Evolutionary conservation across 2,113 vertebrate genomes (phyloP).

Genomic region (Onychostoma macrolepis): DNA sequence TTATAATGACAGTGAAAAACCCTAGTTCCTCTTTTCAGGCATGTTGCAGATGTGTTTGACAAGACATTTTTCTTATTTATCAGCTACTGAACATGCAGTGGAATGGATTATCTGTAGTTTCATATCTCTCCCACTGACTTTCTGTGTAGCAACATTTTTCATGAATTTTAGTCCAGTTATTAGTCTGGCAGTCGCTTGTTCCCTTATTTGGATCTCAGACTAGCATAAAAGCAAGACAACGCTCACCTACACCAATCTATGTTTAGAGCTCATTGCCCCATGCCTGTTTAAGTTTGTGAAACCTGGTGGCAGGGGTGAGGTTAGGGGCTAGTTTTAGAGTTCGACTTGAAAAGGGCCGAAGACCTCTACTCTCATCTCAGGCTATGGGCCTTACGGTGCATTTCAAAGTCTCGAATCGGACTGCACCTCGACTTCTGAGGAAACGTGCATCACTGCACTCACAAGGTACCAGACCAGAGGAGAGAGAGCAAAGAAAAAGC

Average conservation of each 20-base stretch:
- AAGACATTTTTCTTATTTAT: neutral
- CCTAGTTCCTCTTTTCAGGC: neutral
- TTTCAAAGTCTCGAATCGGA: constrained; percentile 76
- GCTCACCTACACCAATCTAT: constrained; percentile 19
- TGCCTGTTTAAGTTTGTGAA: constrained; percentile 27
- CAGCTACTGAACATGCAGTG: neutral
- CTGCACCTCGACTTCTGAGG: constrained; percentile 72
- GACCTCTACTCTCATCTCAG: constrained; percentile 60
- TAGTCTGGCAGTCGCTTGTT: neutral
- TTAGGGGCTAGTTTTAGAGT: constrained; percentile 41
- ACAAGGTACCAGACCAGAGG: constrained; percentile 59
- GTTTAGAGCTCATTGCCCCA: constrained; percentile 14
- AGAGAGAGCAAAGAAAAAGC: constrained; percentile 62
- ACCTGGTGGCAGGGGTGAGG: constrained; percentile 21
- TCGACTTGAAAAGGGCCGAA: constrained; percentile 65
- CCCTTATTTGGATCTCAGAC: neutral
- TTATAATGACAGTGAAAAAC: neutral
- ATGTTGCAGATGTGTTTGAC: neutral
- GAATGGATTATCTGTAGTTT: constrained; percentile 15
- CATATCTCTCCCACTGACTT: neutral
- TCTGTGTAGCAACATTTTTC: constrained; percentile 6
- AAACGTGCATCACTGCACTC: constrained; percentile 64
- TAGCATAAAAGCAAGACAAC: neutral
- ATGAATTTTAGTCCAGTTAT: neutral
- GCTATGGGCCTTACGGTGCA: constrained; percentile 62